Base-by-base conservation (phyloP, 2,888 invertebrate species). In the Hirtodrosophila trivittata region DNA sequence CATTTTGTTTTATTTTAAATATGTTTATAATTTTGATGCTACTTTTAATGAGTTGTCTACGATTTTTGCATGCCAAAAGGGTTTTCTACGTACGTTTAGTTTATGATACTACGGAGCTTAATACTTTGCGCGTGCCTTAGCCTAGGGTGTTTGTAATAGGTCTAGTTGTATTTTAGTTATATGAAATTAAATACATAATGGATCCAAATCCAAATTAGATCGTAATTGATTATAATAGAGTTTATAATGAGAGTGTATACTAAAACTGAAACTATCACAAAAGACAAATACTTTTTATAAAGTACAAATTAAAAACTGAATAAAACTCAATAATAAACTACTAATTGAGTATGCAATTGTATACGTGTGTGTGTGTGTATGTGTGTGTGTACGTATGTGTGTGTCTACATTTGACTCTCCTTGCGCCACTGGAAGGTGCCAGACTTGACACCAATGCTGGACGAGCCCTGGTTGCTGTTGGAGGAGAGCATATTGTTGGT, bases 371-470 rank as follows among this genome's bases (percentile, higher is more conserved):
- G 25, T 45, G 50, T 9, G 56, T 45, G 10, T 66, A 30, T 51
- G 35, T 56, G 33, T 45, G 18, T 45, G 38, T 49, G 28, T 52
- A 25, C 38, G 39, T 35, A 28, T 51, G 26, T 2, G 28, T 6
- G 7, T 42, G 54, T 83, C 89, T 90, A 91, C 90, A 91, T 91
- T 86, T 91, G 90, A 77, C 90, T 91, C 75, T 91, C 91, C 75
- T 91, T 91, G 64, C 91, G 89, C 91, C 91, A 91, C 66, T 91
- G 91, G 75, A 91, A 91, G 62, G 91, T 91, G 58, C 91, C 90
- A n/a, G 91, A 91, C 66, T 91, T 91, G n/a, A 91, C 90, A 21
- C 91, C 91, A 77, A 91, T 91, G 82, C 91, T 91, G 32, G 91
- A 91, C 10, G 91, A 91, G 56, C 91, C 91, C 76, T 91, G 91